A percentile compares a stretch with the other conserved stretches of the same genome.
Evolutionary conservation across 53 echinoderm and acorn worm species (phyloP).

Genomic region (Mesocentrotus franciscanus): DNA sequence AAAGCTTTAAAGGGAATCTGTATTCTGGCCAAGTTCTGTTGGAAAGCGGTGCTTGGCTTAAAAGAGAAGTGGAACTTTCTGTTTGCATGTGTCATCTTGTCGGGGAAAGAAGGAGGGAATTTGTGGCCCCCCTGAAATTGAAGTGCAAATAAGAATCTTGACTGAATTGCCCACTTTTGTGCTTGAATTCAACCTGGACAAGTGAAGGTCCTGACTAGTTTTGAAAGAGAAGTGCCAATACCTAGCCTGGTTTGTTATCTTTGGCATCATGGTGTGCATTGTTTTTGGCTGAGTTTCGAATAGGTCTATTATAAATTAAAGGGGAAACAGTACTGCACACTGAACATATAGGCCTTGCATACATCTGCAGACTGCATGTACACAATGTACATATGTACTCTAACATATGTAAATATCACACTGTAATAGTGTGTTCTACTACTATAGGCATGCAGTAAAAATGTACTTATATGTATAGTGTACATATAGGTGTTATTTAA

Average conservation of each 20-base stretch:
- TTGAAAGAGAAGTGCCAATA: constrained; percentile 4
- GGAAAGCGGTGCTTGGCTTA: background rate
- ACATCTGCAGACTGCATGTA: background rate
- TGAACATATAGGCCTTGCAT: background rate
- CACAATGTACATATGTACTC: too few relatives aligned
- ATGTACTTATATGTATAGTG: too few relatives aligned
- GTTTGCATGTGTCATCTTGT: constrained; percentile 20
- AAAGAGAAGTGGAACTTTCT: background rate
- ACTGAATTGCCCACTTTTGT: constrained; percentile 13
- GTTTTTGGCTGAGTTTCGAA: constrained; percentile 20
- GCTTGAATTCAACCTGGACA: background rate
- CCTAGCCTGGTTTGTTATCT: background rate
- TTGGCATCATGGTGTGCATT: constrained; percentile 28
- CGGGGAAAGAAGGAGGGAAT: background rate
- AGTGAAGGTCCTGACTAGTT: constrained; percentile 4
- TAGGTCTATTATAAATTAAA: background rate
- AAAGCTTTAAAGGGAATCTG: background rate
- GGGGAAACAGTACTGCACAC: background rate
- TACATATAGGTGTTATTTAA: too few relatives aligned
- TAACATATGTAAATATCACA: too few relatives aligned
- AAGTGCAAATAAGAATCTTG: constrained; percentile 6
- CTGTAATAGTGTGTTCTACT: too few relatives aligned
- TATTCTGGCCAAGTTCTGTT: background rate
- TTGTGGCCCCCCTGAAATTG: constrained; percentile 16
- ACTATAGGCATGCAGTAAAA: too few relatives aligned